These are phyloP conservation scores for Rafetus swinhoei DNA, from an alignment of 2,113 vertebrate species.

Conservation along the genomic window DNA sequence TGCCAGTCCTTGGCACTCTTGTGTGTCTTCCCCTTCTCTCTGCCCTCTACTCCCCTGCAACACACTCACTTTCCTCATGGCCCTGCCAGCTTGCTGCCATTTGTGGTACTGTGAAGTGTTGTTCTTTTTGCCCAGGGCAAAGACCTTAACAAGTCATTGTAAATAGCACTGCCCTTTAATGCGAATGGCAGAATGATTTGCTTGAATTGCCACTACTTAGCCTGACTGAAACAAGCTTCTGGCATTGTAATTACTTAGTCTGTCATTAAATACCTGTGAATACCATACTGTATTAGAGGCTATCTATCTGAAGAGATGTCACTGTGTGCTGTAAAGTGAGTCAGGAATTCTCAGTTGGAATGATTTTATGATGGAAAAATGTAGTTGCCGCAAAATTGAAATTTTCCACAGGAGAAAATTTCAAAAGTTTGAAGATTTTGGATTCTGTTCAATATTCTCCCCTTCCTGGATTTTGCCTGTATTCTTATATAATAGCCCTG, in stretches of 20 bases:
- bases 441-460: background rate
- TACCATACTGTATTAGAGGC: background rate
- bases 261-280: slow-evolving; percentile 36
- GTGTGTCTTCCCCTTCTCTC: background rate
- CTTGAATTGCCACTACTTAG: slow-evolving; percentile 12
- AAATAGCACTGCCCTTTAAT: background rate
- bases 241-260: slow-evolving; percentile 22
- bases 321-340: background rate
- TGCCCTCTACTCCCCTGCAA: background rate
- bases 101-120: background rate
- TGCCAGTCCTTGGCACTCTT: background rate
- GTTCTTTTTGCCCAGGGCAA: background rate
- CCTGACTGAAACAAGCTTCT: slow-evolving; percentile 34
- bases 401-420: background rate
- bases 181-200: slow-evolving; percentile 13
- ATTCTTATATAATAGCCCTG: slow-evolving; percentile 1
- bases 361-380: background rate
- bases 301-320: background rate
- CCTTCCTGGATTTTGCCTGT: background rate
- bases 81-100: rapidly evolving
- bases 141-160: background rate
- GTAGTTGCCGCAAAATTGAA: background rate
- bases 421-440: background rate
- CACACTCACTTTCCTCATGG: background rate
- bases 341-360: background rate